Base-by-base conservation (phyloP, 2,113 vertebrate genomes). In the Callorhinus ursinus region DNA sequence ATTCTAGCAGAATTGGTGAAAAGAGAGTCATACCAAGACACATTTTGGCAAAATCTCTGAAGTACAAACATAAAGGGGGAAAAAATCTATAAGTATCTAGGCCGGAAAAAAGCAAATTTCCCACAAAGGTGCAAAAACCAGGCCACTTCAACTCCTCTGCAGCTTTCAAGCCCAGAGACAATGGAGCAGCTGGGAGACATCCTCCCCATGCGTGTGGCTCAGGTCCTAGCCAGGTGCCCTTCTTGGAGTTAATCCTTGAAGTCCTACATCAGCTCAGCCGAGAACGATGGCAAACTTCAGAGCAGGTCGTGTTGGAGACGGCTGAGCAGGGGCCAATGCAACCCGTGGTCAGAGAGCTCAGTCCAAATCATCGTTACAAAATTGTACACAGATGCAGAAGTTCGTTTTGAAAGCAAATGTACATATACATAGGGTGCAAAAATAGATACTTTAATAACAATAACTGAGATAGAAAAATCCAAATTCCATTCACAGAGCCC, bases 41-140 rank as follows among this genome's bases (percentile, higher is more conserved):
- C 15, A 26, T 92, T 71, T 86, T 69, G 85, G 33, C 69, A 74
- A 86, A 95, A 69, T 61, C 93, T 88, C 88, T 93, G 84, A 88
- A 87, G 61, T 39, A 36, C 8, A 72, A 49, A 85, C 36, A 81
- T 74, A 76, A 95, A 90, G 16, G 80, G 81, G 49, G 1, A 46
- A 33, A 71, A 36, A 96, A 39, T 63, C 71, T 95, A 12, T 15
- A 95, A 46, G 53, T 81, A 90, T 67, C 61, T 83, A 90, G 79
- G 36, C 57, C 76, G 89, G 90, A 2, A 79, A 36, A 92, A 55
- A 88, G 22, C 36, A 65, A 22, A 65, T 67, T 81, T 71, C 26
- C 84, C 69, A 36, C 76, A 94, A 63, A 90, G 59, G 18, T 80
- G n/a, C 77, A 87, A 95, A 93, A 74, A 33, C 61, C 74, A 83